Base-by-base conservation (phyloP, 1,140 invertebrate genomes). In the Atta cephalotes region DNA sequence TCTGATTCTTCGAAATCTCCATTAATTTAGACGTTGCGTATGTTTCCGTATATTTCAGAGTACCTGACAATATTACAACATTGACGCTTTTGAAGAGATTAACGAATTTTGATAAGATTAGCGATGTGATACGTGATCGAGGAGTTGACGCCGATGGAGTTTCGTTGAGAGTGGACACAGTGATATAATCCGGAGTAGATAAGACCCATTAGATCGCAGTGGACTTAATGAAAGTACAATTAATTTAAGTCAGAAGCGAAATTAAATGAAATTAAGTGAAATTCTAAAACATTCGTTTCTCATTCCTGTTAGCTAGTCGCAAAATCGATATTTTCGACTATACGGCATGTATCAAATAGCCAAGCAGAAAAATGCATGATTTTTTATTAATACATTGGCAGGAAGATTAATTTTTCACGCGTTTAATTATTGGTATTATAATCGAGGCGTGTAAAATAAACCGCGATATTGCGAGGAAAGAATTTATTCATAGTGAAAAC, bases 41-140 rank as follows among this genome's bases (percentile, higher is more conserved):
- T 2, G 16, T 72, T 3, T 21, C 21, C 21, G 25, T n/a, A 35
- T 21, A 53, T 70, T 70, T 70, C 39, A n/a, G 39, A 51, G 65
- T 66, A 68, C 35, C 21, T 7, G 2, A 16, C 10, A 7, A 25
- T 28, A 35, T 45, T 68, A 39, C 56, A 53, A 62, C 25, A 35
- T 71, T 45, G 18, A 18, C 25, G 45, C 6, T 6, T 68, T 85
- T 80, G 78, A 85, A 77, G 45, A 92, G 92, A 93, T 94, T 89
- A 91, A 89, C 88, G 66, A 91, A 92, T 90, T 89, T 86, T 63
- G 93, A 94, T 94, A 94, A 94, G 94, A 94, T 94, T 90, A 91
- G 63, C 56, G 12, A 39, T 6, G 66, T 53, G 87, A 90, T 90
- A 89, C 87, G 87, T 88, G 88, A 90, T 90, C 80, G 68, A 68